Conservation (phyloP, 1,140 invertebrate genomes). For the Drosophila novamexicana region DNA sequence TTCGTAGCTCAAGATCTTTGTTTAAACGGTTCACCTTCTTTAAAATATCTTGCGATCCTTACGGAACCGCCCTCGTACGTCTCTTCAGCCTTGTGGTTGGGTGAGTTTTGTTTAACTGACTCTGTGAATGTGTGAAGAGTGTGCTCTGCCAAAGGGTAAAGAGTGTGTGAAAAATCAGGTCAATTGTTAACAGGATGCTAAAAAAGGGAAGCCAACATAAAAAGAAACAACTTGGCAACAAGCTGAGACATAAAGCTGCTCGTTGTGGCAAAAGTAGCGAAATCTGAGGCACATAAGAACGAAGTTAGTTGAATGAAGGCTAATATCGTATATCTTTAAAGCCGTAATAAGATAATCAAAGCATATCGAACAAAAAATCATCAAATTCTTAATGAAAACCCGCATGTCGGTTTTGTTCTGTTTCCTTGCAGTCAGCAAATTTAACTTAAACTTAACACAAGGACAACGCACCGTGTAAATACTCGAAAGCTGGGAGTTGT, state of each 20-base stretch:
- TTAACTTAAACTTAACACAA: constrained; percentile 44
- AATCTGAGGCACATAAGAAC: constrained; percentile 33
- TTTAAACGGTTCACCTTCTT: not conserved
- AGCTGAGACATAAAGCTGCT: constrained; percentile 30
- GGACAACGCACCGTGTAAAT: constrained; percentile 55
- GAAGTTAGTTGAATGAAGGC: constrained; percentile 19
- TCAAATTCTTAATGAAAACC: not conserved
- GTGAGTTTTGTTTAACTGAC: constrained; percentile 10
- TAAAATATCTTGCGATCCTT: not conserved
- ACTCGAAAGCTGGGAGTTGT: constrained; percentile 22
- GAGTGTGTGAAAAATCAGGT: constrained; percentile 73
- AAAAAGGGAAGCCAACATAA: constrained; percentile 59
- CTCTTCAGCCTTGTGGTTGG: not conserved
- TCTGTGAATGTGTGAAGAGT: constrained; percentile 19
- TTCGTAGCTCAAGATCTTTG: too few species aligned
- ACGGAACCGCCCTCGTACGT: constrained; percentile 15
- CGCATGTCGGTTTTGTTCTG: constrained; percentile 1
- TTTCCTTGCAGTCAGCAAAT: constrained; percentile 49
- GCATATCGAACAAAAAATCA: constrained; percentile 5
- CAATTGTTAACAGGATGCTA: constrained; percentile 73
- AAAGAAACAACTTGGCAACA: constrained; percentile 28
- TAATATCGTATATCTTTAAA: constrained; percentile 53
- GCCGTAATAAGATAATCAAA: constrained; percentile 38
- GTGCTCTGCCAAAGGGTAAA: constrained; percentile 71
- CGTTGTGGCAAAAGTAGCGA: constrained; percentile 49